These are phyloP conservation scores for Agelaius tricolor DNA, from an alignment of 2,113 vertebrate species.

Conservation along the genomic window DNA sequence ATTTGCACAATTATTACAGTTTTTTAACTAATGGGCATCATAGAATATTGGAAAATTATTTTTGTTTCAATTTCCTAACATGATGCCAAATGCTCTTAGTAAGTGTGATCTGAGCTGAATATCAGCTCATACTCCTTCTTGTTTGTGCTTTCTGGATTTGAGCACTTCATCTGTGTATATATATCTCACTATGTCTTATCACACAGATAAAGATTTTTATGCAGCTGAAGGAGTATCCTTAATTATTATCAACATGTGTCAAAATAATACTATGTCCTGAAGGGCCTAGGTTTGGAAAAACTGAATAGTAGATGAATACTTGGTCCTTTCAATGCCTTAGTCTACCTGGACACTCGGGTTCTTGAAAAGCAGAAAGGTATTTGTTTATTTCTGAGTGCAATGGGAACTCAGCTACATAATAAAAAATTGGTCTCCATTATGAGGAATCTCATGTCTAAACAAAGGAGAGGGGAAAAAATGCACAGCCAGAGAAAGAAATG, in stretches of 20 bases:
- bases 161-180: background rate
- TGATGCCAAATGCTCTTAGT: background rate
- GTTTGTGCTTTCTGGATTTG: background rate
- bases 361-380: background rate
- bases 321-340: background rate
- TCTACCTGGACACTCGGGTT: background rate
- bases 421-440: background rate
- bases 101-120: background rate
- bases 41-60: background rate
- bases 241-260: background rate
- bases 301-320: background rate
- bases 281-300: background rate
- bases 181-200: background rate
- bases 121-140: background rate
- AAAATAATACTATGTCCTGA: background rate
- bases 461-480: background rate
- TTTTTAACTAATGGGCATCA: background rate
- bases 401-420: background rate
- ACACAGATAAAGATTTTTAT: background rate
- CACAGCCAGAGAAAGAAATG: background rate
- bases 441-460: fast-evolving
- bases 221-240: background rate
- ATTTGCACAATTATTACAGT: background rate
- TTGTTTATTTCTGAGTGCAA: background rate
- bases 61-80: background rate